Evolutionary conservation across 1,140 invertebrate genomes (phyloP).

Genomic region (Bombus superbus): DNA sequence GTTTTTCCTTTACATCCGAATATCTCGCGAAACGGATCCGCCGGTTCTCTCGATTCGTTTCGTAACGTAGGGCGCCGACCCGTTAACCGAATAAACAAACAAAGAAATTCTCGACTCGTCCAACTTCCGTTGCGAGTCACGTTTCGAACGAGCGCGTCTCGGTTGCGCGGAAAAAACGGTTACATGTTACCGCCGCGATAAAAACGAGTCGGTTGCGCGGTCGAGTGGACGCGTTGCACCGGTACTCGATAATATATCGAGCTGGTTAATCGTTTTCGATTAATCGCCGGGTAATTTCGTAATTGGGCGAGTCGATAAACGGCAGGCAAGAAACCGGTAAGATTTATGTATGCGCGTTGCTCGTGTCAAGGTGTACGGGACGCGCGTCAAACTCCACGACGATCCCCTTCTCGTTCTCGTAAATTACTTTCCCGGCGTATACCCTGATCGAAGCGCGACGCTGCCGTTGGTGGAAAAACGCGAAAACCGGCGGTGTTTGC

Average conservation of each 20-base stretch:
- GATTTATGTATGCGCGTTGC: constrained; percentile 9
- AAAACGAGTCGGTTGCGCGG: background rate
- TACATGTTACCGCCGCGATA: background rate
- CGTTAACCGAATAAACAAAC: too few species aligned
- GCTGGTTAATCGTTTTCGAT: constrained; percentile 28
- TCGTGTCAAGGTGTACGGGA: background rate
- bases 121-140: too few species aligned
- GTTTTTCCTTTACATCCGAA: too few species aligned
- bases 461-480: background rate
- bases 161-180: background rate
- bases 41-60: too few species aligned
- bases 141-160: too few species aligned
- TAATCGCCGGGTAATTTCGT: constrained; percentile 34
- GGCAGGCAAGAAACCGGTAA: constrained; percentile 33
- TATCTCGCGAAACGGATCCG: too few species aligned
- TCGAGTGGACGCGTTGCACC: background rate
- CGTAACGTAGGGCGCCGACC: too few species aligned
- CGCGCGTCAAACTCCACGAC: background rate
- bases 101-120: too few species aligned
- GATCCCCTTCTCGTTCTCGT: background rate
- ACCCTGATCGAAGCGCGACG: background rate
- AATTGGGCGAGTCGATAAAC: constrained; percentile 25
- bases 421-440: background rate
- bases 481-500: background rate
- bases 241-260: constrained; percentile 7